Evolutionary conservation across 92 coral and sea anemone species (phyloP).

Genomic region (Actinostola sp.): DNA sequence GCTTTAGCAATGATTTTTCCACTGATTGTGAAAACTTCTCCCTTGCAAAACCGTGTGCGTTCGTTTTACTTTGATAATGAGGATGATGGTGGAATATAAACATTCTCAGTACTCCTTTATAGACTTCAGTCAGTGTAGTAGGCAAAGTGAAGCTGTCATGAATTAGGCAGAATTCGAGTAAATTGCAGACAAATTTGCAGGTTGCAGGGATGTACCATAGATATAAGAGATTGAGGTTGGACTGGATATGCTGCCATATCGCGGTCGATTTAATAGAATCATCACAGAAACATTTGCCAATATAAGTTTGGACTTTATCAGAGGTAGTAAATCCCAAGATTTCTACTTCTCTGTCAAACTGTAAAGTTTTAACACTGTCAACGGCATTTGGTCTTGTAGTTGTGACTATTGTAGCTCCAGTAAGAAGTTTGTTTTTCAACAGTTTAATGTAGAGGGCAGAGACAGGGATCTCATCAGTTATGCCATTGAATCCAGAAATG

Average conservation of each 20-base stretch:
- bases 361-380: slow-evolving; percentile 12
- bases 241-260: slow-evolving; percentile 37
- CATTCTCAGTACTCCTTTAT: slow-evolving; percentile 29
- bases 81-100: slow-evolving; percentile 39
- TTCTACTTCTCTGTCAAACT: slow-evolving; percentile 45
- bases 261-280: background rate
- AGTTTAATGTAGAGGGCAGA: slow-evolving; percentile 50
- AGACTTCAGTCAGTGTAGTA: slow-evolving; percentile 25
- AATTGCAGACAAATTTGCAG: slow-evolving; percentile 47
- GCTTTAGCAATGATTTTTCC: slow-evolving; percentile 2
- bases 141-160: background rate
- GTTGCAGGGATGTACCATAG: slow-evolving; percentile 66
- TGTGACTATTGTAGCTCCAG: slow-evolving; percentile 59
- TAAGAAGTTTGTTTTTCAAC: slow-evolving; percentile 24
- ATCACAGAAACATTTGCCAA: slow-evolving; percentile 20
- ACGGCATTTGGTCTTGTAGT: slow-evolving; percentile 52
- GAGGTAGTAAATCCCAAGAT: slow-evolving; percentile 63
- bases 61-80: too few species aligned
- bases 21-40: background rate
- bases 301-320: slow-evolving; percentile 46
- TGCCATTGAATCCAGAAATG: too few species aligned
- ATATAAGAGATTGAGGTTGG: slow-evolving; percentile 29
- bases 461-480: slow-evolving; percentile 21
- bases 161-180: background rate
- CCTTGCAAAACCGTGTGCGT: background rate